Evolutionary conservation across 2,113 vertebrate species (phyloP).

Genomic region (Scopus umbretta): DNA sequence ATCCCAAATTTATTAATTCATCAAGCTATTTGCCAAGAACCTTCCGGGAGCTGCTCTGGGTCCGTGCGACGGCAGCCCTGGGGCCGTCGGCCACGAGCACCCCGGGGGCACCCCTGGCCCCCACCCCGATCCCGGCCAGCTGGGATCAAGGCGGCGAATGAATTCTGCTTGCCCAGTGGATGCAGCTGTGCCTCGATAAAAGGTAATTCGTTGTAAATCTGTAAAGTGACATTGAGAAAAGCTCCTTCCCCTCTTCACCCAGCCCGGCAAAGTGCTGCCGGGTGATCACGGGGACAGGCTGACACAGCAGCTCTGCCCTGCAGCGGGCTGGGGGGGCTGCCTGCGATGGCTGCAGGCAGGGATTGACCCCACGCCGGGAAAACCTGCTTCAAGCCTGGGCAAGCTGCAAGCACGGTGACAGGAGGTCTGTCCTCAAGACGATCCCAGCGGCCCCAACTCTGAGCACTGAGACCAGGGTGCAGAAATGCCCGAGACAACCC

Average conservation of each 20-base stretch:
- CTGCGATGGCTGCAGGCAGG: neutral
- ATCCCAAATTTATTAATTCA: neutral
- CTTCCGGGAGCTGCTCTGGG: accelerated
- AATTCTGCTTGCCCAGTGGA: neutral
- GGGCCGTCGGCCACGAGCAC: accelerated
- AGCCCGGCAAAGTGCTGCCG: accelerated
- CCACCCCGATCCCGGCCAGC: neutral
- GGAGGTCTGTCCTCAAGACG: neutral
- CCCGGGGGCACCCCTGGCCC: neutral
- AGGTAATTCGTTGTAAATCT: neutral
- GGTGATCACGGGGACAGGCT: neutral
- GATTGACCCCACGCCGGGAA: neutral
- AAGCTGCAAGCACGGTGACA: neutral
- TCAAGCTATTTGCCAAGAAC: neutral
- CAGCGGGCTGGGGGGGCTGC: neutral
- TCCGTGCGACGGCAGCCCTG: accelerated
- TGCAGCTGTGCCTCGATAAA: accelerated
- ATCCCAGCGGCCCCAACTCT: neutral
- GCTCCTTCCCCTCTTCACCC: neutral
- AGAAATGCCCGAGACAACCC: accelerated
- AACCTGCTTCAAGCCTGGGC: neutral
- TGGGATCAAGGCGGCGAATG: accelerated
- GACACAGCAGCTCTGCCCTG: neutral
- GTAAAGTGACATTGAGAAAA: neutral
- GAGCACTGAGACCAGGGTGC: neutral